Conservation (phyloP, 2,797 vertebrate species). For the Schizopygopsis malacanthus region DNA sequence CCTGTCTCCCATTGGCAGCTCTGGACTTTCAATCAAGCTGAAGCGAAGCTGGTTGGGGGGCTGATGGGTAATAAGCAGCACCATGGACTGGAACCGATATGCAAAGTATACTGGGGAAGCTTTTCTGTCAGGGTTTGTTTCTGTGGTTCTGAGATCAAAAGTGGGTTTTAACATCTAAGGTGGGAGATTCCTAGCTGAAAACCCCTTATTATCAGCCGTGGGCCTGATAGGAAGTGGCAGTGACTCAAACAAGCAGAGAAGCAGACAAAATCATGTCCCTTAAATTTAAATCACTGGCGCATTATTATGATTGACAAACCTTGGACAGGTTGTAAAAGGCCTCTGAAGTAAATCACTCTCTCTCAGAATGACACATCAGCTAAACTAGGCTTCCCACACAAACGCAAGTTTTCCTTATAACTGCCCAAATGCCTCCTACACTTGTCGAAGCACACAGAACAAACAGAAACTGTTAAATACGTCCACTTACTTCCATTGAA, state of each 20-base stretch:
- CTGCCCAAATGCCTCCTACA: slow-evolving; percentile 49
- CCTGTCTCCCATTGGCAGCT: slow-evolving; percentile 65
- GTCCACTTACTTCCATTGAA: background rate
- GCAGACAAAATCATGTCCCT: slow-evolving; percentile 44
- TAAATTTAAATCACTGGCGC: slow-evolving; percentile 53
- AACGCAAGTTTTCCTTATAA: slow-evolving; percentile 28
- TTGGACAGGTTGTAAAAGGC: slow-evolving; percentile 42
- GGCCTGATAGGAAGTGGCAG: slow-evolving; percentile 41
- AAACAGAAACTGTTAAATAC: slow-evolving; percentile 13
- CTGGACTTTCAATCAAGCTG: slow-evolving; percentile 56
- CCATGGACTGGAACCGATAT: slow-evolving; percentile 25
- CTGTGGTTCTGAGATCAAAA: background rate
- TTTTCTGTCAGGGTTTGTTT: background rate
- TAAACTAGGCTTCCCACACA: slow-evolving; percentile 52
- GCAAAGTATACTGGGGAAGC: background rate
- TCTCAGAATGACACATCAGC: slow-evolving; percentile 54
- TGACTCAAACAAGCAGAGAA: slow-evolving; percentile 51
- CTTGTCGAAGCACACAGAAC: slow-evolving; percentile 17
- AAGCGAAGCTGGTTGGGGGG: slow-evolving; percentile 33
- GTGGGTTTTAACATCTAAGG: background rate
- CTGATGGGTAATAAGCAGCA: slow-evolving; percentile 35
- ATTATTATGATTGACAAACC: slow-evolving; percentile 47
- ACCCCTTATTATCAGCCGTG: slow-evolving; percentile 33
- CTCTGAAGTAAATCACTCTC: slow-evolving; percentile 42
- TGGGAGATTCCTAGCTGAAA: slow-evolving; percentile 25